Evolutionary conservation across 2,797 vertebrate species (phyloP).

Genomic region (Philypnodon macrostomus): DNA sequence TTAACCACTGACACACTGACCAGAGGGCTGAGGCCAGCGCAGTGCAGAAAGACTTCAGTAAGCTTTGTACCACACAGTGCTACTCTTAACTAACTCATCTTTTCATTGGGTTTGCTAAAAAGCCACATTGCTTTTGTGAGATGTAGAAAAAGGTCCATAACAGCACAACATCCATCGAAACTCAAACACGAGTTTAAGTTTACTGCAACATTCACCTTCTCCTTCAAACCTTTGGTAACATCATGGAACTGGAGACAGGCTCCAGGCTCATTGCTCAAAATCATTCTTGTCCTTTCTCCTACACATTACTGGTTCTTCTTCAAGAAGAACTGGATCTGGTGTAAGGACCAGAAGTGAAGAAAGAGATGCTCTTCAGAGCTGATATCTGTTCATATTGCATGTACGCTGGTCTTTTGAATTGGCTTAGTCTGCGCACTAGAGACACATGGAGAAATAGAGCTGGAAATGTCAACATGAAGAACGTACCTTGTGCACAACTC

Average conservation of each 20-base stretch:
- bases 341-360: constrained; percentile 26
- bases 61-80: constrained; percentile 23
- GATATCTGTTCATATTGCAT: constrained; percentile 53
- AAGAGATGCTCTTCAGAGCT: no score
- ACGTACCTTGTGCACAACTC: constrained; percentile 76
- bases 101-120: constrained; percentile 32
- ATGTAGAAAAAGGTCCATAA: constrained; percentile 65
- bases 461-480: constrained; percentile 53
- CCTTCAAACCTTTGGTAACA: constrained; percentile 79
- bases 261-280: constrained; percentile 40
- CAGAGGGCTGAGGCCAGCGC: constrained; percentile 30
- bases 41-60: constrained; percentile 22
- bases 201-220: constrained; percentile 74
- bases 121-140: constrained; percentile 35
- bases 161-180: constrained; percentile 55
- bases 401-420: constrained; percentile 44
- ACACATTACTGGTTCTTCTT: constrained; percentile 15
- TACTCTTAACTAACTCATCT: constrained; percentile 24
- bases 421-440: constrained; percentile 46
- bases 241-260: constrained; percentile 33
- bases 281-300: constrained; percentile 45
- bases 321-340: constrained; percentile 17
- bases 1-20: no score
- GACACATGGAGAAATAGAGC: constrained; percentile 43
- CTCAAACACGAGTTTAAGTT: constrained; percentile 47